These are phyloP conservation scores for Anniella stebbinsi DNA, from an alignment of 2,797 vertebrate species.

Conservation along the genomic window DNA sequence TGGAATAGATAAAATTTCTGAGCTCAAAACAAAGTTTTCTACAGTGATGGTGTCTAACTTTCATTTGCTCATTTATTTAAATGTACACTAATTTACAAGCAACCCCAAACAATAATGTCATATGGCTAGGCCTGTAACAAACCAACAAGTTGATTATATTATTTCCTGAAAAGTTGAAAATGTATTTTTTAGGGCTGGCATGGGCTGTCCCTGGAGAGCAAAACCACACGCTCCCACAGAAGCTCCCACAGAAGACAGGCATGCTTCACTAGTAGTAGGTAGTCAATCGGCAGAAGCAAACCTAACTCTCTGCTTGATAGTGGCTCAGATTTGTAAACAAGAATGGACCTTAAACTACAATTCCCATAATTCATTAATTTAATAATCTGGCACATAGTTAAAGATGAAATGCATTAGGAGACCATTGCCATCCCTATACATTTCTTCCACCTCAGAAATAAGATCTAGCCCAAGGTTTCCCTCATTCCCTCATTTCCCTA, in stretches of 20 bases:
- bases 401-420: neutral
- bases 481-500: neutral
- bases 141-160: neutral
- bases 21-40: neutral
- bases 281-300: neutral
- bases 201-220: neutral
- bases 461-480: neutral
- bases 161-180: neutral
- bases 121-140: neutral
- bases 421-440: neutral
- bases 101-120: neutral
- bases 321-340: neutral
- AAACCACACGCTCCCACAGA: neutral
- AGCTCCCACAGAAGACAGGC: too few species aligned
- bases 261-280: neutral
- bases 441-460: neutral
- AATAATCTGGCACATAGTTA: neutral
- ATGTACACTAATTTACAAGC: neutral
- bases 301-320: neutral
- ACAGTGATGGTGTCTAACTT: neutral
- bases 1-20: neutral
- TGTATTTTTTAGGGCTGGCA: neutral
- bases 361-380: too few species aligned
- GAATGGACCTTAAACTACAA: neutral
- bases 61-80: neutral